Base-by-base conservation (phyloP, 1,140 invertebrate genomes). In the Stegodyphus dumicola region DNA sequence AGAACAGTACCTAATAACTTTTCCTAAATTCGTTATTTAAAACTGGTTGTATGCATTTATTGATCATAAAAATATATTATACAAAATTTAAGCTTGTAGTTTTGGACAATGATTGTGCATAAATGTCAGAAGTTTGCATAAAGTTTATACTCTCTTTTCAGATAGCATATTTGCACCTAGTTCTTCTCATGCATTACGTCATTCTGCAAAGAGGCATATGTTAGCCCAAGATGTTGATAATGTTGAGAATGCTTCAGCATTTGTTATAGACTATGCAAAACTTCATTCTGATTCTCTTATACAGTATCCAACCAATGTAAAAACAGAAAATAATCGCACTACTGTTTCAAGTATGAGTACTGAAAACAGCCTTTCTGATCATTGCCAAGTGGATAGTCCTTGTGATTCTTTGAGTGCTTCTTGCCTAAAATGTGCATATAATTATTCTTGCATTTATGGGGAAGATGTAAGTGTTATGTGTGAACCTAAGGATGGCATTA, bases 101-200 rank as follows among this genome's bases (percentile, higher is more conserved):
- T 60, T 60, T 1, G 33, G 33, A 33, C 3, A 33, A 33, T 33
- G 3, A 33, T 33, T 33, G 33, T 33, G 33, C 33, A 33, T 33
- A 33, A 33, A 33, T 33, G 33, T 33, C 1, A 1, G 33, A 33
- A 17, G 11, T 53, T 74, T 74, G 15, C 17, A 53, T 33, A 33
- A 33, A 33, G 33, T 33, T 33, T 33, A 33, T 33, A 33, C 33
- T 33, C 1, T 74, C 17, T 17, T 85, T 70, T 7, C 52, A 85
- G 81, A 69, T 70, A 77, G 49, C 5, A 69, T 85, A 48, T 77
- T 85, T 69, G 71, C 81, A 33, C 74, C 74, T 15, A 85, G 71
- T 93, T 92, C 94, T 95, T 97, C 84, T 18, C 84, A 86, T 79
- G 77, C 84, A 49, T 53, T 86, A 48, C 84, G 76, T 7, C 84